Evolutionary conservation across 2,797 vertebrate species (phyloP), one percentile per base, ranked within the genome.

Genomic region (Lutjanus campechanus): DNA sequence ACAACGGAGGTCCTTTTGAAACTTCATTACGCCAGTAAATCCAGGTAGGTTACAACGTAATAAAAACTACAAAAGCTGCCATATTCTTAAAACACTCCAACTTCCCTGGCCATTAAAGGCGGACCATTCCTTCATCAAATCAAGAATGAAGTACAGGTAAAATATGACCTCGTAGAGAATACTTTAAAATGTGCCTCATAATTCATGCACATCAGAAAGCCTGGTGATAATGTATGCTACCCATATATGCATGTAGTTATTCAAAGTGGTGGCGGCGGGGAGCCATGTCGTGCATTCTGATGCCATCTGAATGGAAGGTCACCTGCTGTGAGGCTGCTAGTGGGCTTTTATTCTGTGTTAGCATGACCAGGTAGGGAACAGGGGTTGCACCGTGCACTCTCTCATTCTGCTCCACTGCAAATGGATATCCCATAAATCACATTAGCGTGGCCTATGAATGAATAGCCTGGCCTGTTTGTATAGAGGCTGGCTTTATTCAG

Each of bases 1-100:
- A 89, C 89, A 81, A 47, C 29, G 3, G 71, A 81, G 86, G 78
- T 78, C 68, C 82, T 89, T 94, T 94, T 86, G 77, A 92, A 94
- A 93, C 91, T 85, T 92, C 85, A 93, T 91, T 85, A 91, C 73
- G 71, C 76, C 80, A 64, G 88, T 95, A 96, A 95, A 95, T 95
- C 94, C 89, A 89, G 77, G 87, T 93, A 92, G 89, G 70, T 92
- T 90, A 93, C 88, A 77, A 81, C 76, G 74, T 83, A 64, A 94
- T 95, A 95, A 94, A 95, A 92, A 89, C 10, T 44, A 86, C 88
- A 88, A 90, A 94, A 93, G 89, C 89, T 85, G 90, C 85, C 89
- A 77, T 91, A 90, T 93, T 88, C 88, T 81, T 82, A 82, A 91
- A 94, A 92, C 91, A 67, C 90, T 82, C 86, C 85, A 81, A 84